Evolutionary conservation across 2,797 vertebrate genomes (phyloP), one percentile per base, ranked within the genome.

Genomic region (Megaceryle alcyon): DNA sequence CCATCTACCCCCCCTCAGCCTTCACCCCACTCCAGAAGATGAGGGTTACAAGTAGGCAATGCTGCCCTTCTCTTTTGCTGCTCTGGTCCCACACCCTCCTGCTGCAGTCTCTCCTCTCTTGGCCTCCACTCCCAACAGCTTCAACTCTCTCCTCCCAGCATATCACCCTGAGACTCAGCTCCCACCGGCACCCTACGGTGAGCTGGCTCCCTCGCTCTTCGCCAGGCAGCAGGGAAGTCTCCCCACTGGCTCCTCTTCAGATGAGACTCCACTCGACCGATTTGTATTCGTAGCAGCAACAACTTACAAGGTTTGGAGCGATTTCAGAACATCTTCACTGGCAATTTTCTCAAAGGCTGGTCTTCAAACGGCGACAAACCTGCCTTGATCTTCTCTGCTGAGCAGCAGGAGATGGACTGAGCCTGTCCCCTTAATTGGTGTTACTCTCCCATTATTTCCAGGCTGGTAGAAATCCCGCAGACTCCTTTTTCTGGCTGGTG

Each of bases 351-450:
- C 96, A 96, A 97, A 98, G 88, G 80, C 61, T 7, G 17, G 76
- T 91, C 96, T 98, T 98, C 97, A 97, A 95, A 98, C 88, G 1
- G 85, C 2, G 89, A 94, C 91, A 97, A 95, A 78, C 81, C 86
- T 46, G 54, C 92, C 83, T 95, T 91, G 97, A 97, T 96, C 93
- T 95, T 65, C 91, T 49, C 65, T 0, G 22, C 41, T 1, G 43
- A 97, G 44, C 87, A 78, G 94, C 72, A 1, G 93, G 93, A 96
- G 94, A 53, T 4, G 16, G 87, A 46, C 91, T 71, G 80, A 56
- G 79, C 76, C 65, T 53, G 75, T 91, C 88, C 75, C 90, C 92
- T 82, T 91, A 87, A 93, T 86, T 95, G 94, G 81, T 93, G 87
- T 51, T 70, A 56, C 85, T 96, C 92, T 96, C 73, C 83, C 72